Conservation (phyloP, 2,797 vertebrate species). For the Microcaecilia unicolor region DNA sequence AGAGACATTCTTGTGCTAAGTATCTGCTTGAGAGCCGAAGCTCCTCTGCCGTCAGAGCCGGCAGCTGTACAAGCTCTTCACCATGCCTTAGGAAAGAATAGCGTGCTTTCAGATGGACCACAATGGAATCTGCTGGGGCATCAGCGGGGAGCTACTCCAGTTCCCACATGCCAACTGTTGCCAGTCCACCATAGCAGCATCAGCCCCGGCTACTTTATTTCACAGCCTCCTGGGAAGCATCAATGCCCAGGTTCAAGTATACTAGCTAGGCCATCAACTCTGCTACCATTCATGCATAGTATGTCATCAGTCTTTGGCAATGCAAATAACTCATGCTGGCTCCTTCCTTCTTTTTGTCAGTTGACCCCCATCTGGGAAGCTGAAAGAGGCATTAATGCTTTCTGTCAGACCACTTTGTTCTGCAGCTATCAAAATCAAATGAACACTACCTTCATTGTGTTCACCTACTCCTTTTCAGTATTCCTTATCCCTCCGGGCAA, state of each 20-base stretch:
- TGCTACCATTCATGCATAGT: slow-evolving; percentile 35
- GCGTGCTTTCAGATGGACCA: background rate
- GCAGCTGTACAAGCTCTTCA: background rate
- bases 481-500: slow-evolving; percentile 9
- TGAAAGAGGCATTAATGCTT: slow-evolving; percentile 63
- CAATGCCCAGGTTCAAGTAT: slow-evolving; percentile 14
- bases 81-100: background rate
- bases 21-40: background rate
- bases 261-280: slow-evolving; percentile 14
- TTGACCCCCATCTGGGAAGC: slow-evolving; percentile 51
- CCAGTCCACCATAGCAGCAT: slow-evolving; percentile 23
- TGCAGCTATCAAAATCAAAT: slow-evolving; percentile 73
- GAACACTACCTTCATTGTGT: slow-evolving; percentile 48
- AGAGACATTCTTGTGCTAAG: background rate
- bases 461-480: slow-evolving; percentile 8
- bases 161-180: slow-evolving; percentile 60
- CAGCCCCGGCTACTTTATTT: slow-evolving; percentile 37
- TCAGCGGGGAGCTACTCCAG: slow-evolving; percentile 23
- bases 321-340: slow-evolving; percentile 29
- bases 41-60: background rate
- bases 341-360: slow-evolving; percentile 27
- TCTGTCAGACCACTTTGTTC: slow-evolving; percentile 68
- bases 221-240: slow-evolving; percentile 28
- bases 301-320: slow-evolving; percentile 57
- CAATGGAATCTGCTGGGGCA: background rate